Base-by-base conservation (phyloP, 2,888 invertebrate genomes). In the Drosophila maculinotata region DNA sequence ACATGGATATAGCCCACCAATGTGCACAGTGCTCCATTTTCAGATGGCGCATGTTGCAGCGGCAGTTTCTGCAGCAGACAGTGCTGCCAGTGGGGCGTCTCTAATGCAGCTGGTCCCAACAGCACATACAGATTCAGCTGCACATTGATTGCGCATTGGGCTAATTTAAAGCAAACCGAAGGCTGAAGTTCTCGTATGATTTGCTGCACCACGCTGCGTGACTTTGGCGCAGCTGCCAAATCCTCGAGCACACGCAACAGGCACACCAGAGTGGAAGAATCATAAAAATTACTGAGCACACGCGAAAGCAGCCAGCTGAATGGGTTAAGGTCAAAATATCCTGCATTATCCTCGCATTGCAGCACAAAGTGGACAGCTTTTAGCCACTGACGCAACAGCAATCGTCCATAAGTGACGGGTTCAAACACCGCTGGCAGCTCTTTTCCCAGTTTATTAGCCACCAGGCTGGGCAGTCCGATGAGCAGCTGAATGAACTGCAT, bases 361-460 rank as follows among this genome's bases (percentile, higher is more conserved):
- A 92, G 90, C 23, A 95, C 91, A 82, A 94, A 95, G 79, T 94
- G 93, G 1, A 96, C 89, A 0, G 93, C 91, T 76, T 94, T 93
- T 0, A 94, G 76, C 3, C 95, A 89, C 75, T 95, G 94, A 64
- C 93, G 93, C 20, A 94, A 90, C 0, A 96, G 79, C 38, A 93
- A 90, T 51, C 93, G 93, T 0, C 93, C 92, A 88, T 93, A 96
- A 17, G 92, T 92, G 12, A 93, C 92, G 0, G 93, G 92, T 0
- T 93, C 90, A 84, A 95, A 96, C 14, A 93, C 92, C 60, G 92
- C 92, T 0, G 94, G 93, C 4, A 94, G 92, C 26, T 93, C 91
- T 1, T 91, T 92, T 65, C 94, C 91, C 25, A 94, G 76, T 76
- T 92, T 93, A 86, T 97, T 97, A 7, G 96, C 95, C 36, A 96